phyloP scores from a whole-genome alignment of 2,113 vertebrate genomes.

The Leucosticte australis region DNA sequence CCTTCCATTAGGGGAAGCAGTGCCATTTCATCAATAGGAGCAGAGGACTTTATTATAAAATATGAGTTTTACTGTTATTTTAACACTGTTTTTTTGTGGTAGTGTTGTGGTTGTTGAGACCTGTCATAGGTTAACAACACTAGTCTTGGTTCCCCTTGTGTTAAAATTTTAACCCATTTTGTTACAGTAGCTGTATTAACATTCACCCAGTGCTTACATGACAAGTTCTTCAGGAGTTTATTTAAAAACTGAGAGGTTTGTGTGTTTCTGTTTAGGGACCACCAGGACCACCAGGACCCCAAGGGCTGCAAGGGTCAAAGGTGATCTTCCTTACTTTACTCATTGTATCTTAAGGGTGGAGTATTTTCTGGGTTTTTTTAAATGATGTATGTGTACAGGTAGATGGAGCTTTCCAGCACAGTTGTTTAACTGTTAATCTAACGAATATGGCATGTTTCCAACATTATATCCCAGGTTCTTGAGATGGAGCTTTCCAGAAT shows the following conservation, averaged over 20 bases:
- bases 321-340: constrained; percentile 70
- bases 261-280: constrained; percentile 82
- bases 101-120: background rate
- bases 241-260: background rate
- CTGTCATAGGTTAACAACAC: background rate
- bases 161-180: background rate
- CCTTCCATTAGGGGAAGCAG: background rate
- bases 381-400: background rate
- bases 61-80: background rate
- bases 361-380: background rate
- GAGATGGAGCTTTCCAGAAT: background rate
- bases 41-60: background rate
- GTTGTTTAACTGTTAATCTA: background rate
- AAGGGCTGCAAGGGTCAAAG: constrained; percentile 88
- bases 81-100: background rate
- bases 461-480: background rate
- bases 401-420: background rate
- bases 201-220: background rate
- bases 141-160: background rate
- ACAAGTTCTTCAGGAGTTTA: background rate
- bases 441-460: background rate
- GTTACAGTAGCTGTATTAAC: background rate
- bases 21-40: background rate
- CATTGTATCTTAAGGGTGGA: background rate
- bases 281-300: constrained; percentile 85